A percentile compares a stretch with the other conserved stretches of the same genome.
phyloP scores from a whole-genome alignment of 92 coral and sea anemone genomes.

The Epizoanthus fatuus region DNA sequence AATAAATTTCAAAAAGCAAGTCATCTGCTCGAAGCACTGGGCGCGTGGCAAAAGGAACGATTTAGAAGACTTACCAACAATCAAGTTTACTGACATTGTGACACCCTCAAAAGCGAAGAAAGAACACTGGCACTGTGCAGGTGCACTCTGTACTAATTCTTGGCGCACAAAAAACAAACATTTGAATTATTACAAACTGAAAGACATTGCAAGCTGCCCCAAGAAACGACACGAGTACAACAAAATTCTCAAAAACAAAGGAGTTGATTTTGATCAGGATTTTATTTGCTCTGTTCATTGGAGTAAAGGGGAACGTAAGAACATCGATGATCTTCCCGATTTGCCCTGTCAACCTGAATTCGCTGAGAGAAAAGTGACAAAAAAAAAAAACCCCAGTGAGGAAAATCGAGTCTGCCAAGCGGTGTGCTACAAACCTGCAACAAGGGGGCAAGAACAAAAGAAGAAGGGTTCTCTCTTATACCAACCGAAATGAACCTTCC shows the following conservation, averaged over 20 bases:
- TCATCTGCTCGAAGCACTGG: conserved; percentile 36
- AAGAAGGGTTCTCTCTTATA: conserved; percentile 54
- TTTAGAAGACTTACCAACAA: conserved; percentile 31
- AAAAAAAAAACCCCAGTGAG: conserved; percentile 51
- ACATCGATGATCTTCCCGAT: conserved; percentile 60
- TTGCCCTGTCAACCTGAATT: conserved; percentile 45
- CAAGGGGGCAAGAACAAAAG: conserved; percentile 13
- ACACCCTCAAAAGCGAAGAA: conserved; percentile 17
- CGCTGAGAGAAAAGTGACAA: conserved; percentile 42
- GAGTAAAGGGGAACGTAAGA: conserved; percentile 55
- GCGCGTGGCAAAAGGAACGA: background rate
- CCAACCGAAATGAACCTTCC: conserved; percentile 26
- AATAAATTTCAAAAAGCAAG: conserved; percentile 2
- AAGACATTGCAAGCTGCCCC: conserved; percentile 54
- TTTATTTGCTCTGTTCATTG: conserved; percentile 70
- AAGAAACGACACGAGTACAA: conserved; percentile 57
- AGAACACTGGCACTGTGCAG: conserved; percentile 74
- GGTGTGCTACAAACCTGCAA: conserved; percentile 8
- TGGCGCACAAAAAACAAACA: conserved; percentile 59
- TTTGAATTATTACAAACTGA: conserved; percentile 53
- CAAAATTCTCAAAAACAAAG: conserved; percentile 61
- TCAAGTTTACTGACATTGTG: conserved; percentile 43
- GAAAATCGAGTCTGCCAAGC: conserved; percentile 59
- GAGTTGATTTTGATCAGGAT: conserved; percentile 57
- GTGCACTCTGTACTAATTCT: conserved; percentile 63